Conservation (phyloP, 1,140 invertebrate genomes). For the Cyclargus thomasi region DNA sequence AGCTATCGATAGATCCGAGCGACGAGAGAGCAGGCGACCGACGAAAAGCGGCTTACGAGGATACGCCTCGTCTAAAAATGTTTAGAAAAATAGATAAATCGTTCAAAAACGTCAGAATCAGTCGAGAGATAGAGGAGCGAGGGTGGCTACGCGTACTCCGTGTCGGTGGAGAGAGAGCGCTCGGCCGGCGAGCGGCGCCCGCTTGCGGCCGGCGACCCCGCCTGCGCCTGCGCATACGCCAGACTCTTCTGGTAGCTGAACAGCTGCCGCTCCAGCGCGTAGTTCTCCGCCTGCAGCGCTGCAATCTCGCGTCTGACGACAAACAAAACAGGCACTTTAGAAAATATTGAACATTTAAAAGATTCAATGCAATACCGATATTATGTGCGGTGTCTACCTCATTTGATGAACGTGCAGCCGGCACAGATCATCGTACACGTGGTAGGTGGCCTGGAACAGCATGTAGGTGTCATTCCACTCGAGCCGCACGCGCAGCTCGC, state of each 20-base stretch:
- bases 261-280: constrained; percentile 88
- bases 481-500: constrained; percentile 85
- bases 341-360: not conserved
- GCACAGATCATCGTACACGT: constrained; percentile 90
- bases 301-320: constrained; percentile 84
- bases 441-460: constrained; percentile 90
- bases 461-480: constrained; percentile 92
- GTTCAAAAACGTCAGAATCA: constrained; percentile 72
- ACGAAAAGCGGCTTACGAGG: constrained; percentile 67
- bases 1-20: constrained; percentile 71
- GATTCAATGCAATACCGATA: not conserved
- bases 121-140: constrained; percentile 65
- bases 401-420: constrained; percentile 91
- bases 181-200: constrained; percentile 75
- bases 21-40: constrained; percentile 71
- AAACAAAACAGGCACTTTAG: constrained; percentile 20
- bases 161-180: constrained; percentile 81
- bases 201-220: constrained; percentile 69
- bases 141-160: constrained; percentile 81
- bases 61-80: constrained; percentile 69
- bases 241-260: constrained; percentile 92
- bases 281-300: constrained; percentile 90
- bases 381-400: constrained; percentile 73
- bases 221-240: constrained; percentile 82
- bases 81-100: constrained; percentile 76